These are phyloP conservation scores for Salvelinus alpinus DNA, from an alignment of 2,113 vertebrate species.

Conservation along the genomic window DNA sequence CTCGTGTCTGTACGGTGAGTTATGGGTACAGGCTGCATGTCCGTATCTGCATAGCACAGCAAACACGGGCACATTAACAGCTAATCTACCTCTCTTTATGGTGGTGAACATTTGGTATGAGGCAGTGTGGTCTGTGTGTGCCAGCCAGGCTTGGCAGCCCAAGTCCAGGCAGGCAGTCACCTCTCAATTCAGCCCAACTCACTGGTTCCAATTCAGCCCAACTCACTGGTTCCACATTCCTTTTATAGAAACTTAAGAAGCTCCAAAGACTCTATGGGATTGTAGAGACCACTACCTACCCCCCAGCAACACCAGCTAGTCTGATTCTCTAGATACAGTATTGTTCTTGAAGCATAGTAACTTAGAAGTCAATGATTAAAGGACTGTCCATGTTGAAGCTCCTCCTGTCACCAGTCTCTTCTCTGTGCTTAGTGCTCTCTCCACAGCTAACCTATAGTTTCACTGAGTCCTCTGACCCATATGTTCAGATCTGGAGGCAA, in stretches of 20 bases:
- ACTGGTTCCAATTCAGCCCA: slow-evolving; percentile 14
- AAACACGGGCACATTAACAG: background rate
- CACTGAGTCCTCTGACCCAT: too few relatives aligned
- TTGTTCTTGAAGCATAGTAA: too few relatives aligned
- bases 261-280: background rate
- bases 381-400: too few relatives aligned
- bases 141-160: slow-evolving; percentile 45
- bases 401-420: too few relatives aligned
- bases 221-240: slow-evolving; percentile 15
- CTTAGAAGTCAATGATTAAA: too few relatives aligned
- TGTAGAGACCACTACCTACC: background rate
- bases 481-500: too few relatives aligned
- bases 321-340: too few relatives aligned
- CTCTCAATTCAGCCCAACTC: slow-evolving; percentile 35
- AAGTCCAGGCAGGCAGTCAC: slow-evolving; percentile 22
- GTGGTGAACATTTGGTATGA: slow-evolving; percentile 54
- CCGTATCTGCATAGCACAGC: background rate
- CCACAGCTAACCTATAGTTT: too few relatives aligned
- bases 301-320: background rate
- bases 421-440: too few relatives aligned
- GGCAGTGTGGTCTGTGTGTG: slow-evolving; percentile 7
- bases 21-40: background rate
- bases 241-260: background rate
- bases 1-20: slow-evolving; percentile 1
- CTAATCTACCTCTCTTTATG: background rate